Base-by-base conservation (phyloP, 2,797 vertebrate genomes). In the Xiphophorus birchmanni region DNA sequence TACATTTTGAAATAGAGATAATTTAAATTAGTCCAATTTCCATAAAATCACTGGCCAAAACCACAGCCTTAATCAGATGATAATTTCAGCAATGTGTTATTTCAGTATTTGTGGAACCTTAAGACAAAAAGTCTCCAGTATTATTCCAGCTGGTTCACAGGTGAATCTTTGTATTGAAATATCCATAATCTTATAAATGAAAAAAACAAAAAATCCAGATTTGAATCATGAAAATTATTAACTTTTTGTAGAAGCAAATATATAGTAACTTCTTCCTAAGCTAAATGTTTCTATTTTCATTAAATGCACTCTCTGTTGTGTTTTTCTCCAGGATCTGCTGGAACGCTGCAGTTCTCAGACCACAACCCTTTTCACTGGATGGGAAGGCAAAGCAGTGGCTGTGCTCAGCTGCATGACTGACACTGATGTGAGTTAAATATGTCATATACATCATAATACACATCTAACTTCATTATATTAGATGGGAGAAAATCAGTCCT, bases 311-410 rank as follows among this genome's bases (percentile, higher is more conserved):
- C 12, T 72, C 13, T 72, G 12, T 15, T 44, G 23, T 72, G 65
- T 45, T 79, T 7, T 89, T 72, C 5, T 10, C 18, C 37, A 99
- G 99, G 97, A 99, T 89, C 94, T 99, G 86, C 90, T 99, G 75
- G 96, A 97, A 75, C 96, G 96, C 37, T 98, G 97, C 84, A 96
- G 97, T 84, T 97, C 97, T 29, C 96, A 96, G 77, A 97, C 96
- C 1, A 93, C 94, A 0, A 98, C 98, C 0, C 94, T 99, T 48
- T 99, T 99, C 90, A 98, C 98, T 0, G 96, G 97, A 0, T 99
- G 98, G 98, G 98, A 99, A 86, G 98, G 97, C 18, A 99, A 99
- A 94, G 97, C 97, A 0, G 96, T 99, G 78, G 97, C 98, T 6
- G 96, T 99, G 56, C 93, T 99, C 13, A 89, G 89, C 52, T 99